Conservation (phyloP, 2,888 invertebrate genomes). For the Stenotaenia linearis region DNA sequence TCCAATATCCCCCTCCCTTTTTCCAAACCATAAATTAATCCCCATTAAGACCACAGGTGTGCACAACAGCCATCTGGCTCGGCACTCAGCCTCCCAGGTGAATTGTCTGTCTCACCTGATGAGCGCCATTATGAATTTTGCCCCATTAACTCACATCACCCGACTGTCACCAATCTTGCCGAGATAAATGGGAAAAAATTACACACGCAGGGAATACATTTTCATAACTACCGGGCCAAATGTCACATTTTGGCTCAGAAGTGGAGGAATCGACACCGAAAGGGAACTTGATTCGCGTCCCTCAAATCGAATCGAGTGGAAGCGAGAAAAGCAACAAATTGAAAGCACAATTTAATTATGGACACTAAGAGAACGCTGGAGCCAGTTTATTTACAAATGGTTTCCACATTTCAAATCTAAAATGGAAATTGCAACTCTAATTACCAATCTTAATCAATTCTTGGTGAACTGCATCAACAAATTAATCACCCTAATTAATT, state of each 20-base stretch:
- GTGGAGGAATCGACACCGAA: not conserved
- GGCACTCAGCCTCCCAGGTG: not conserved
- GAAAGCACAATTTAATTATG: slow-evolving; percentile 5
- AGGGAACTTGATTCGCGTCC: not conserved
- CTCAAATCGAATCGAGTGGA: not conserved
- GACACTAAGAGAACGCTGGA: not conserved
- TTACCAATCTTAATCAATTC: slow-evolving; percentile 13
- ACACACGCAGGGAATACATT: not conserved
- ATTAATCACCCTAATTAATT: not conserved
- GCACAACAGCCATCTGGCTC: slow-evolving; percentile 3
- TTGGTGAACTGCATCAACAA: not conserved
- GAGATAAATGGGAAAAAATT: not conserved
- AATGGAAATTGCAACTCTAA: not conserved
- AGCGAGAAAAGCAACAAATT: not conserved
- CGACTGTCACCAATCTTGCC: not conserved
- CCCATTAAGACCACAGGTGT: slow-evolving; percentile 20
- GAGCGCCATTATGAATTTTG: not conserved
- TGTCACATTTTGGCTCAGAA: not conserved
- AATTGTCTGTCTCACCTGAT: not conserved
- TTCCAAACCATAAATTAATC: slow-evolving; percentile 13
- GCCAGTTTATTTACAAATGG: slow-evolving; percentile 17
- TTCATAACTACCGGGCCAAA: not conserved
- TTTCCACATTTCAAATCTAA: slow-evolving; percentile 1
- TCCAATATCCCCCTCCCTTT: not conserved
- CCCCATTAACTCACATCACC: slow-evolving; percentile 9